Conservation (phyloP, 2,888 invertebrate species). For the Gryllus longicercus region DNA sequence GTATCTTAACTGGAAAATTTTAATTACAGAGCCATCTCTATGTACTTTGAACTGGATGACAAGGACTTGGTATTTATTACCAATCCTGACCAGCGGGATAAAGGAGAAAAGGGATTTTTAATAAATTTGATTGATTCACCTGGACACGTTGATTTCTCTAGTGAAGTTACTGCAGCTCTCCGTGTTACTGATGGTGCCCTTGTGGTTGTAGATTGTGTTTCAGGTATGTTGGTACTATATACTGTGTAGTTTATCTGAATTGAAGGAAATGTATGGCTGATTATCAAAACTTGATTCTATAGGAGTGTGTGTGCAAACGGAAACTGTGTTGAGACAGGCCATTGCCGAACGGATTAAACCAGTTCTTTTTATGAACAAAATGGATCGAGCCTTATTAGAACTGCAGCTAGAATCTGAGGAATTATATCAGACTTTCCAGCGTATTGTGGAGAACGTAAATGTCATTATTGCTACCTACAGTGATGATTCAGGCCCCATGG, state of each 20-base stretch:
- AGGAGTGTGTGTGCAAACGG: constrained; percentile 99
- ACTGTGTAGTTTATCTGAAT: neutral
- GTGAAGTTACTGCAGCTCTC: constrained; percentile 98
- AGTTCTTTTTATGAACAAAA: constrained; percentile 99
- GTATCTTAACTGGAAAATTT: neutral
- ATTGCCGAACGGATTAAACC: constrained; percentile 99
- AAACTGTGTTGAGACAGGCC: constrained; percentile 98
- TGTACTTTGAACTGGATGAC: constrained; percentile 96
- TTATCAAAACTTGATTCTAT: constrained; percentile 35
- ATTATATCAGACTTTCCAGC: constrained; percentile 97
- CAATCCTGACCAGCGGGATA: constrained; percentile 84
- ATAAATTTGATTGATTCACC: constrained; percentile 99
- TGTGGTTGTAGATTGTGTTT: constrained; percentile 99
- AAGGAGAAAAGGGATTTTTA: constrained; percentile 91
- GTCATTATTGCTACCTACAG: constrained; percentile 99
- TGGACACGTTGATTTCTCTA: constrained; percentile 99
- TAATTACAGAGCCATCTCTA: constrained; percentile 85
- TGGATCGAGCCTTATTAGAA: constrained; percentile 98
- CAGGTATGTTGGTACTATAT: constrained; percentile 60
- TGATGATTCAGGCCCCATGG: constrained; percentile 98
- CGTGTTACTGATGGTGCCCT: constrained; percentile 99
- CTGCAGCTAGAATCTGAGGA: constrained; percentile 95
- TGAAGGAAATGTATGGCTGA: neutral
- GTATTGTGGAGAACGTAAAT: constrained; percentile 99
- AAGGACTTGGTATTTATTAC: constrained; percentile 94